These are phyloP conservation scores for Condylostylus longicornis DNA, from an alignment of 1,140 invertebrate species.

Conservation along the genomic window DNA sequence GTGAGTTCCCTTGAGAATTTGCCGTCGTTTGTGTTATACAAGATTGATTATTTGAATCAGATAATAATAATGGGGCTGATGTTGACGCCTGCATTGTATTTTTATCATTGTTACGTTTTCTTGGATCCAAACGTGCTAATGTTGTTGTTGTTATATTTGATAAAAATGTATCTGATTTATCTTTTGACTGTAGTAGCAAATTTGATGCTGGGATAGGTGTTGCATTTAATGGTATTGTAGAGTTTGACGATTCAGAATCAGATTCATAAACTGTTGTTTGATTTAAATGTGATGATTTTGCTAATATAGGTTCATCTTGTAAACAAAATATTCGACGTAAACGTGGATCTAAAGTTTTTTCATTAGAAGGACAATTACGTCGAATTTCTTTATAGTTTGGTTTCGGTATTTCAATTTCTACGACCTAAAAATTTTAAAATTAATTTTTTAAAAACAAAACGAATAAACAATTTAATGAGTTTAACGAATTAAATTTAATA, in stretches of 20 bases:
- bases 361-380: conserved; percentile 49
- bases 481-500: neutral
- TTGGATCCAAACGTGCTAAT: neutral
- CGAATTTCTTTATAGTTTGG: conserved; percentile 60
- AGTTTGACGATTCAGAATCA: neutral
- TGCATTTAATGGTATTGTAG: neutral
- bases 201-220: neutral
- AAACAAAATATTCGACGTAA: conserved; percentile 53
- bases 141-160: neutral
- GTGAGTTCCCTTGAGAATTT: neutral
- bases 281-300: conserved; percentile 4
- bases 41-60: neutral
- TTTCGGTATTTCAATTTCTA: conserved; percentile 49
- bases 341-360: conserved; percentile 53
- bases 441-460: conserved; percentile 1
- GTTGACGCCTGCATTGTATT: neutral
- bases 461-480: neutral
- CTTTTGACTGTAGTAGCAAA: conserved; percentile 4
- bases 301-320: conserved; percentile 15
- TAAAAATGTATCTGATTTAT: conserved; percentile 9
- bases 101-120: neutral
- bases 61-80: conserved; percentile 6
- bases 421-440: conserved; percentile 11
- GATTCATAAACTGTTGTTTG: neutral
- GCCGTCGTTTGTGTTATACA: too few species aligned